A percentile compares a stretch with the other conserved stretches of the same genome.
phyloP scores from a whole-genome alignment of 1,140 invertebrate genomes.

The Akabosia matsudoensis region DNA sequence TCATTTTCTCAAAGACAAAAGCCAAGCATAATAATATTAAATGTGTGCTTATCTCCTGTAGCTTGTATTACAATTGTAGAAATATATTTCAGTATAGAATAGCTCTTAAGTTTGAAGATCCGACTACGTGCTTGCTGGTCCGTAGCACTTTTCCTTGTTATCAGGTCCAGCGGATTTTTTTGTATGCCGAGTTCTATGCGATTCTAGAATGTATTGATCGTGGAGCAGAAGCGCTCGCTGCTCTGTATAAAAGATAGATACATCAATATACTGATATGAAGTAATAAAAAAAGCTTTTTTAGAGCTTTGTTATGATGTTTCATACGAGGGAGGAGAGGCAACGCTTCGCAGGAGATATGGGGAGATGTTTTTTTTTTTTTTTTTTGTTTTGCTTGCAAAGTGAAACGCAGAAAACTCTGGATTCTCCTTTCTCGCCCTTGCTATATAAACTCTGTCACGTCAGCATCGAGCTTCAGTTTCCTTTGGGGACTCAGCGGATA shows the following conservation, averaged over 20 bases:
- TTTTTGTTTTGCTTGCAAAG: not conserved
- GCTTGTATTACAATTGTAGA: no score
- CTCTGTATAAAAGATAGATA: no score
- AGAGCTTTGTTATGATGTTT: not conserved
- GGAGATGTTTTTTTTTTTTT: no score
- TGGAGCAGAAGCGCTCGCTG: not conserved
- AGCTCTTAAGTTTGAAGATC: no score
- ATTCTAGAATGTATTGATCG: slow-evolving; percentile 10
- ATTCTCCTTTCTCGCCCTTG: slow-evolving; percentile 19
- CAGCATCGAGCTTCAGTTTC: slow-evolving; percentile 6
- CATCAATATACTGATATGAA: not conserved
- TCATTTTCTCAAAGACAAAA: no score
- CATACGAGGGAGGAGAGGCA: no score
- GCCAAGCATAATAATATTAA: no score
- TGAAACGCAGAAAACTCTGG: slow-evolving; percentile 3
- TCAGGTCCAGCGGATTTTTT: not conserved
- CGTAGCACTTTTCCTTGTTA: not conserved
- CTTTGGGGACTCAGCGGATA: slow-evolving; percentile 8
- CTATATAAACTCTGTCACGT: slow-evolving; percentile 12
- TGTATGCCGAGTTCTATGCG: not conserved
- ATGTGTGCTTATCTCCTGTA: no score
- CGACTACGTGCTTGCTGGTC: not conserved
- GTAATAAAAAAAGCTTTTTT: not conserved
- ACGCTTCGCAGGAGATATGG: no score
- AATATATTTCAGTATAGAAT: no score